These are phyloP conservation scores for Emmelina monodactyla DNA, from an alignment of 2,888 invertebrate genomes.

Conservation along the genomic window DNA sequence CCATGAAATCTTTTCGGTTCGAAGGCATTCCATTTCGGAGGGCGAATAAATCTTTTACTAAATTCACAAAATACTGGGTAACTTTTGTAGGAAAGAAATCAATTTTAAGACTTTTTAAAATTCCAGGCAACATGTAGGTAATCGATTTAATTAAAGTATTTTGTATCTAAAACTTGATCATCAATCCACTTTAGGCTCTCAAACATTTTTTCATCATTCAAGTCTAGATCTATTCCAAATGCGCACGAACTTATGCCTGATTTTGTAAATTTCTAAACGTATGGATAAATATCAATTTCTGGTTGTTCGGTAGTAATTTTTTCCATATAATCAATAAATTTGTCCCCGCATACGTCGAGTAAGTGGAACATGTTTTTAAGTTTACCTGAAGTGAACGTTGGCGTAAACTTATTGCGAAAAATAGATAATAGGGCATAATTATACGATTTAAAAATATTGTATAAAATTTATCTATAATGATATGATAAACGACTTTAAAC, in stretches of 20 bases:
- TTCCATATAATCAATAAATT: constrained; percentile 23
- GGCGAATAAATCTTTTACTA: constrained; percentile 10
- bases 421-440: no score
- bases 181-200: not conserved
- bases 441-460: no score
- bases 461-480: no score
- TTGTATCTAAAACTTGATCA: not conserved
- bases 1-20: constrained; percentile 10
- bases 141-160: not conserved
- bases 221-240: constrained; percentile 7
- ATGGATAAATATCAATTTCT: constrained; percentile 19
- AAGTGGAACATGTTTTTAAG: constrained; percentile 24
- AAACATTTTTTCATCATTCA: constrained; percentile 2
- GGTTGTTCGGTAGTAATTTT: constrained; percentile 10
- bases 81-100: not conserved
- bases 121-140: constrained; percentile 1
- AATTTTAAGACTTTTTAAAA: not conserved
- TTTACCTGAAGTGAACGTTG: constrained; percentile 32
- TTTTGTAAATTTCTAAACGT: constrained; percentile 19
- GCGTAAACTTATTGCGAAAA: constrained; percentile 26
- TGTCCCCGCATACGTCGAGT: constrained; percentile 22
- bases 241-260: constrained; percentile 6
- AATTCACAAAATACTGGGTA: constrained; percentile 11
- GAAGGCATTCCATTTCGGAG: constrained; percentile 9
- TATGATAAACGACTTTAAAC: no score